Base-by-base conservation (phyloP, 2,888 invertebrate genomes). In the Lasioglossum figueresi region DNA sequence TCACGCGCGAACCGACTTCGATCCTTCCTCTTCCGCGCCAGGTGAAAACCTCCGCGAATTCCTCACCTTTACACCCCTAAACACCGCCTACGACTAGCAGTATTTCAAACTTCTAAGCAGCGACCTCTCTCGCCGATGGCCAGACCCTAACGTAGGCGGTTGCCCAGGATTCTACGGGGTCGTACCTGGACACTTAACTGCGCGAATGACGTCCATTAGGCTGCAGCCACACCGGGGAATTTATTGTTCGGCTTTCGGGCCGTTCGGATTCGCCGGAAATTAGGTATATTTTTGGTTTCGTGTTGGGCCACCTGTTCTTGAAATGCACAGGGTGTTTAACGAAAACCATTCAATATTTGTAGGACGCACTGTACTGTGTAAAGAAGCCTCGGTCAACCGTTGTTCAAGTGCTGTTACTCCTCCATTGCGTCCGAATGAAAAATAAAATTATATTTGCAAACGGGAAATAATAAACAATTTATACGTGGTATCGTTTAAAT, bases 1-100 rank as follows among this genome's bases (percentile, higher is more conserved):
- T 82, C 86, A 80, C 79, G 79, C 37, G 31, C 79, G 77, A 79
- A 75, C 19, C 31, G 86, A 79, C 83, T 77, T 75, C 86, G 83
- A 86, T 72, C 79, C 23, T 34, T 68, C 68, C n/a, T 34, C 40
- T 52, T 45, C 72, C 76, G 56, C 31, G 48, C 48, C 68, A 6
- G 43, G 10, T 48, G 45, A 48, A 66, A 43, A 40, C 48, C 48
- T 48, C 71, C 23, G 63, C 45, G 19, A n/a, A 4, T 52, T 59
- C 40, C 19, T 66, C 52, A 40, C n/a, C 70, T 70, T n/a, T 70
- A 40, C n/a, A 14, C 40, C 70, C 12, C 40, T n/a, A n/a, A 40
- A 40, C 40, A 70, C 40, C 70, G n/a, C n/a, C 70, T 37, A n/a
- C 14, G 70, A n/a, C 34, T 14, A 12, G 56, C 3, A 56, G 70